Percentiles rank a stretch among this genome's conserved stretches.
Evolutionary conservation across 2,797 vertebrate genomes (phyloP).

Genomic region (Numenius phaeopus): DNA sequence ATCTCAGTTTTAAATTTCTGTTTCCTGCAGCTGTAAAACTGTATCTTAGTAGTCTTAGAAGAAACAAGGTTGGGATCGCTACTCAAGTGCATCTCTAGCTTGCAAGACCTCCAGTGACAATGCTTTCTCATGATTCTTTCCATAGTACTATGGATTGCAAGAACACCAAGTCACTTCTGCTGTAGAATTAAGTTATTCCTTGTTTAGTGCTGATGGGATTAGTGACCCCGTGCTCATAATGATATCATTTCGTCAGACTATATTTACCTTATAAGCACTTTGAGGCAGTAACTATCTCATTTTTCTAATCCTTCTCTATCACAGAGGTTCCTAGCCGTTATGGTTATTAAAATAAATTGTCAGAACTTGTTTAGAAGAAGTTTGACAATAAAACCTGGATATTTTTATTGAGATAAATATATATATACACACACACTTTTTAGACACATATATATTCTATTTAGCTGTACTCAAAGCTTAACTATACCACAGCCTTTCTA

Average conservation of each 20-base stretch:
- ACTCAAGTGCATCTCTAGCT: background rate
- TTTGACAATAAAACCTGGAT: background rate
- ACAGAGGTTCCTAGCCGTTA: background rate
- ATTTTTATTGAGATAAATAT: background rate
- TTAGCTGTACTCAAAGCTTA: background rate
- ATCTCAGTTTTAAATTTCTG: background rate
- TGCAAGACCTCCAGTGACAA: background rate
- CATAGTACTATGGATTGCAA: background rate
- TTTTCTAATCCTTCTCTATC: background rate
- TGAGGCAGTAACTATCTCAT: background rate
- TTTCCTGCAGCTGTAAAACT: background rate
- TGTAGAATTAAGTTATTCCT: background rate
- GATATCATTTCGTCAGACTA: background rate
- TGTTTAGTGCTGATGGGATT: background rate
- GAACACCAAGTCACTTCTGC: background rate
- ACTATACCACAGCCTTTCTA: background rate
- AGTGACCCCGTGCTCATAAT: background rate
- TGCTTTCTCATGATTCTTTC: background rate
- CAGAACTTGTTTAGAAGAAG: background rate
- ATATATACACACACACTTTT: rapidly evolving
- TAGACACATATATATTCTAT: rapidly evolving
- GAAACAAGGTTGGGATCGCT: background rate
- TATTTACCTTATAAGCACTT: background rate
- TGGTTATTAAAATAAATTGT: background rate
- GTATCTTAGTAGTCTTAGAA: background rate